phyloP scores from a whole-genome alignment of 2,113 vertebrate genomes.

The Toxotes jaculatrix region DNA sequence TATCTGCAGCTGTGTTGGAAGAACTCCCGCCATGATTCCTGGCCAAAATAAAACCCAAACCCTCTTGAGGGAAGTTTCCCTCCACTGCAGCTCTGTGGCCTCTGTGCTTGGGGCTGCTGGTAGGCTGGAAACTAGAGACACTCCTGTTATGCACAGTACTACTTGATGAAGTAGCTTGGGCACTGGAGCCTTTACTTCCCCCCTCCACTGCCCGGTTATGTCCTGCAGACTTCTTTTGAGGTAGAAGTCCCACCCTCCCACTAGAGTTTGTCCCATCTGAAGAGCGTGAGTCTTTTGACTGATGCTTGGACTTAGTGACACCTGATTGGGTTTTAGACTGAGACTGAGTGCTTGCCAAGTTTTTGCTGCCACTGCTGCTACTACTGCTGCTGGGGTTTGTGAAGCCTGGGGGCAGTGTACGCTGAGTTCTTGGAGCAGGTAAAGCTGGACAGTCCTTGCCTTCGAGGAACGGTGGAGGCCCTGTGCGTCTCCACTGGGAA shows the following conservation, averaged over 20 bases:
- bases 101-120: conserved; percentile 71
- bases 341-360: conserved; percentile 36
- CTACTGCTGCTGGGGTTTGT: conserved; percentile 29
- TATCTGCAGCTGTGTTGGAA: conserved; percentile 50
- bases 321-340: conserved; percentile 57
- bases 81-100: conserved; percentile 80
- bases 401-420: conserved; percentile 87
- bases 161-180: conserved; percentile 45
- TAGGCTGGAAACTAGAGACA: conserved; percentile 30
- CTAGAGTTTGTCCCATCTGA: conserved; percentile 42
- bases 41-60: conserved; percentile 81
- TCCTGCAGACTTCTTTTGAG: conserved; percentile 64
- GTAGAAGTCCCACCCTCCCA: conserved; percentile 43
- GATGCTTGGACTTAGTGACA: conserved; percentile 61
- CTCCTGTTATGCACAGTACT: conserved; percentile 39
- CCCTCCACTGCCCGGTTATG: conserved; percentile 47
- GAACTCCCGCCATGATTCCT: conserved; percentile 82
- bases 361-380: conserved; percentile 40
- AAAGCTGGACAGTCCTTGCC: conserved; percentile 94
- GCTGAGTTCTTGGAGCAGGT: conserved; percentile 85
- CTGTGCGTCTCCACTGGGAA: conserved; percentile 88
- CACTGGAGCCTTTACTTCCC: conserved; percentile 55
- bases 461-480: conserved; percentile 91
- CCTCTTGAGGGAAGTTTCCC: conserved; percentile 81
- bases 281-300: conserved; percentile 56